These are phyloP conservation scores for Brachyptera putata DNA, from an alignment of 2,888 invertebrate genomes.

Conservation along the genomic window DNA sequence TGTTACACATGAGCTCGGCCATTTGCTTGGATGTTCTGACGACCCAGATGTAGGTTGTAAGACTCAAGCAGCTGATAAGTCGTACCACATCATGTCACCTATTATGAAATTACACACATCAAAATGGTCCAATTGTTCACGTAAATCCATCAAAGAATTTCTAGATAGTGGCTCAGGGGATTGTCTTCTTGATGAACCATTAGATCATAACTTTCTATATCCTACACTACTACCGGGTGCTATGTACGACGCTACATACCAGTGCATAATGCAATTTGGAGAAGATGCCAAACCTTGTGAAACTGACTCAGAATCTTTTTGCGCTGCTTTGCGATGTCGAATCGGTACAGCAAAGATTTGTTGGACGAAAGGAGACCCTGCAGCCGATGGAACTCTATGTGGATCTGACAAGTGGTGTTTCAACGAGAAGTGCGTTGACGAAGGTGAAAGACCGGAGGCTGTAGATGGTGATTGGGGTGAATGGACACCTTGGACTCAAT, in stretches of 20 bases:
- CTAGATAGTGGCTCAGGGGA: slow-evolving; percentile 60
- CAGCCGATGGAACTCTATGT: slow-evolving; percentile 64
- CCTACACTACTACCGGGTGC: slow-evolving; percentile 57
- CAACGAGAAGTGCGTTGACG: slow-evolving; percentile 56
- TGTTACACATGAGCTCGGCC: slow-evolving; percentile 65
- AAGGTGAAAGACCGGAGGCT: slow-evolving; percentile 56
- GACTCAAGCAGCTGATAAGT: slow-evolving; percentile 44
- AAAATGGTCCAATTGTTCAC: slow-evolving; percentile 57
- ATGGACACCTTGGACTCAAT: slow-evolving; percentile 56
- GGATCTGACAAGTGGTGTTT: slow-evolving; percentile 65
- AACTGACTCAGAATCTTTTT: slow-evolving; percentile 29
- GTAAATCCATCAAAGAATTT: slow-evolving; percentile 52
- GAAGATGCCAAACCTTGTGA: slow-evolving; percentile 20
- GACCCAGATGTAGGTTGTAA: slow-evolving; percentile 44
- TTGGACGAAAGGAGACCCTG: slow-evolving; percentile 52
- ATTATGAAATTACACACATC: slow-evolving; percentile 50
- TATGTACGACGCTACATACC: slow-evolving; percentile 61
- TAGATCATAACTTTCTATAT: slow-evolving; percentile 49
- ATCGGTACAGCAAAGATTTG: slow-evolving; percentile 42
- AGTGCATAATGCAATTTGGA: slow-evolving; percentile 51
- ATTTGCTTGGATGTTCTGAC: slow-evolving; percentile 57
- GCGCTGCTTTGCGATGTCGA: slow-evolving; percentile 49
- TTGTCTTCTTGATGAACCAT: slow-evolving; percentile 61
- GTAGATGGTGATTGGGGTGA: slow-evolving; percentile 64
- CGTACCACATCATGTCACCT: slow-evolving; percentile 58